Conservation (phyloP, 1,140 invertebrate genomes). For the Philaenus spumarius region DNA sequence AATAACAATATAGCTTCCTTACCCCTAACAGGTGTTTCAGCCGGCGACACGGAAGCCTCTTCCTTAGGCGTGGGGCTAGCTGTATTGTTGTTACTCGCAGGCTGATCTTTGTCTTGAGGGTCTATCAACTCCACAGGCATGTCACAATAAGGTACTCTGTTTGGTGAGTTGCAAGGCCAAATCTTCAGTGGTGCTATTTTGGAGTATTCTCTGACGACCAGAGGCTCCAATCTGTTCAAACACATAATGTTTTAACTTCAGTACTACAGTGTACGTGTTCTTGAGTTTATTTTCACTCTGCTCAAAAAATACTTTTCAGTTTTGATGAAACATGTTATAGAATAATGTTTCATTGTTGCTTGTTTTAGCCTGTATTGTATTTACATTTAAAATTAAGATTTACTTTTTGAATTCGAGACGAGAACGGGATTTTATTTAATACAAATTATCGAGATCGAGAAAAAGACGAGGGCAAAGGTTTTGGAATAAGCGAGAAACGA, state of each 20-base stretch:
- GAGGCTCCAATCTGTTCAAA: constrained; percentile 56
- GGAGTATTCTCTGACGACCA: constrained; percentile 58
- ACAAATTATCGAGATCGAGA: too few species aligned
- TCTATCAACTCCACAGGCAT: constrained; percentile 40
- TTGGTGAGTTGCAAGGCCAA: constrained; percentile 49
- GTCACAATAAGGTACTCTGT: constrained; percentile 42
- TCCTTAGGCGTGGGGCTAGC: constrained; percentile 1
- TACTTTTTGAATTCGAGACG: too few species aligned
- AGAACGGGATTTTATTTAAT: too few species aligned
- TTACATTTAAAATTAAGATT: too few species aligned
- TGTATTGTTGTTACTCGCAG: neutral
- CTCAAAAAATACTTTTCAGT: neutral
- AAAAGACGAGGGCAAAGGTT: too few species aligned
- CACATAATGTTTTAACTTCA: constrained; percentile 12
- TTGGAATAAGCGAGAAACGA: too few species aligned
- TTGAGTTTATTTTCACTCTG: neutral
- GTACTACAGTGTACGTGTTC: neutral
- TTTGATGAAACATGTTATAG: neutral
- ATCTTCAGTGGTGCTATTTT: constrained; percentile 60
- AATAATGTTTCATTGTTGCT: too few species aligned
- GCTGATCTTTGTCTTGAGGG: constrained; percentile 24
- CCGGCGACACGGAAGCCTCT: constrained; percentile 20
- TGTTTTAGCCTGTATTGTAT: too few species aligned
- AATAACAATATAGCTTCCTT: too few species aligned
- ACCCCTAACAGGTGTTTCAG: constrained; percentile 27